These are phyloP conservation scores for Exaiptasia diaphana DNA, from an alignment of 64 coral and sea anemone species.

Conservation along the genomic window DNA sequence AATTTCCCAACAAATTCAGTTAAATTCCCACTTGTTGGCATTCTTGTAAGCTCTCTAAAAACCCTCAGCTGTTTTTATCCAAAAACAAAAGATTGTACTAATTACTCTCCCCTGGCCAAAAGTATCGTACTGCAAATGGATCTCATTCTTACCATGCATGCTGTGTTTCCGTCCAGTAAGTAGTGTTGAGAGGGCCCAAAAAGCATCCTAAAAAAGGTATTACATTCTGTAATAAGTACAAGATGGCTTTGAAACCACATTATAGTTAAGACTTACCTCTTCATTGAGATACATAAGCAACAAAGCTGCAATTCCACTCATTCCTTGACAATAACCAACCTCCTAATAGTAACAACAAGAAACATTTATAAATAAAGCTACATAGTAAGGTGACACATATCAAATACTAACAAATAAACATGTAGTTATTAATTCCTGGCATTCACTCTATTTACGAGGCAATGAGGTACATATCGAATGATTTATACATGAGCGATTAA, in stretches of 20 bases:
- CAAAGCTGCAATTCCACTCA: constrained; percentile 96
- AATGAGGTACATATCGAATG: no score
- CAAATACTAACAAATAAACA: no score
- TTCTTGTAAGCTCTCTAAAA: background rate
- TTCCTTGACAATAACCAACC: constrained; percentile 97
- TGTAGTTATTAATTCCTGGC: no score
- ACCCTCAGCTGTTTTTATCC: background rate
- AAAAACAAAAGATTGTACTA: no score
- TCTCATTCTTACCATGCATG: constrained; percentile 81
- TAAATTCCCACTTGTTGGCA: background rate
- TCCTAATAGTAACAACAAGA: constrained; percentile 56
- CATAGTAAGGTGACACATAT: no score
- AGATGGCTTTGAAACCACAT: background rate
- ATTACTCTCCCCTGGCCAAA: background rate
- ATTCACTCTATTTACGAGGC: no score
- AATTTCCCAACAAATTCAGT: background rate
- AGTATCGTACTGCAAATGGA: background rate
- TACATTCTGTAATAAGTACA: background rate
- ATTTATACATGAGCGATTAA: no score
- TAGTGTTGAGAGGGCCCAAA: constrained; percentile 84
- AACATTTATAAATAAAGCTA: background rate
- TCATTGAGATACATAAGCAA: constrained; percentile 97
- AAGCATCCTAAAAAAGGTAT: constrained; percentile 71
- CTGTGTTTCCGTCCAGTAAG: constrained; percentile 88
- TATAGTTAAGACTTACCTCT: constrained; percentile 64